Evolutionary conservation across 2,888 invertebrate genomes (phyloP), one percentile per base, ranked within the genome.

Genomic region (Leptopilina drosophilae): DNA sequence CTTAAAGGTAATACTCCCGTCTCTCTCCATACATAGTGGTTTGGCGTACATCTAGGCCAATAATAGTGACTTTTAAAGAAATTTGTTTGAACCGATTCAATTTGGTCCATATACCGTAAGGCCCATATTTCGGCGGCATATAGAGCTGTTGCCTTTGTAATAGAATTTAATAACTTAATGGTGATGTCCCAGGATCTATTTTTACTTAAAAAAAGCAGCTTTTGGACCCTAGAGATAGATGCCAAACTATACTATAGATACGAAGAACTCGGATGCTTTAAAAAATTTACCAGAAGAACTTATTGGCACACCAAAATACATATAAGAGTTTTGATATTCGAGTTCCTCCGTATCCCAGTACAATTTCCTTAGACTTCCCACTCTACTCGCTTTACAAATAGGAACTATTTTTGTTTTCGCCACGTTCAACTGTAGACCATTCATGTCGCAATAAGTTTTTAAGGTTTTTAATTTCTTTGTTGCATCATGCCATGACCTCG

Each of bases 41-140:
- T 67, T 2, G 77, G 77, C 9, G 69, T 77, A 59, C 42, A 33
- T 1, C n/a, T 49, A 20, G 77, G 12, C 7, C 65, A 40, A 59
- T 77, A 56, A 14, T 66, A 66, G 1, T 66, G 59, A 5, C 42
- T n/a, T 14, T 77, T 77, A 7, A 77, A 53, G 2, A 53, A 66
- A 56, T 14, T 66, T n/a, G 77, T 15, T 66, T 77, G 77, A 8
- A 77, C 66, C 9, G 42, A n/a, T 65, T 77, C 66, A 26, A 77
- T 15, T 26, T 42, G 20, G 12, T 65, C 56, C 12, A 15, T 14
- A 77, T 77, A 26, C 3, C 49, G 1, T 14, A 56, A 53, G 49
- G 77, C 69, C 77, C 77, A 77, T 2, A 77, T 40, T 62, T 77
- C 77, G 26, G 67, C 20, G 14, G 53, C 69, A 77, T 77, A 77